A percentile compares a stretch with the other conserved stretches of the same genome.
phyloP scores from a whole-genome alignment of 2,113 vertebrate genomes.

The Australoheros scitulus region DNA sequence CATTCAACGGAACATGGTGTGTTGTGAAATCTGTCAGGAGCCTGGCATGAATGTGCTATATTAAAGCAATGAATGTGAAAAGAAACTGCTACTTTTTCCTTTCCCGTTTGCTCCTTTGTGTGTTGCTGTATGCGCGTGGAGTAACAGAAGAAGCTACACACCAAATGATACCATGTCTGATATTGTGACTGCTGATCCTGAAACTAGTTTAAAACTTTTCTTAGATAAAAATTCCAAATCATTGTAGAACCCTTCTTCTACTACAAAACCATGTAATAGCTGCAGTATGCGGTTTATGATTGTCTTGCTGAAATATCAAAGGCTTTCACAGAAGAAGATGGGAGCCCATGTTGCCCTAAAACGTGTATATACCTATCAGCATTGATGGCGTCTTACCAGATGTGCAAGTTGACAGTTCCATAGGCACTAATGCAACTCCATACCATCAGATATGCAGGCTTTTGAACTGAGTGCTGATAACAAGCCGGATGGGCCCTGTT shows the following conservation, averaged over 20 bases:
- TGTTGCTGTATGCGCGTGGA: not conserved
- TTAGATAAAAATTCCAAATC: not conserved
- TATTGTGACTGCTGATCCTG: not conserved
- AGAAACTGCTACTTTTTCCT: not conserved
- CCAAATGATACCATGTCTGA: slow-evolving; percentile 1
- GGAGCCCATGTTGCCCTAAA: not conserved
- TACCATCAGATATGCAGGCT: no score
- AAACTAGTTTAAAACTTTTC: slow-evolving; percentile 32
- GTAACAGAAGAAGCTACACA: not conserved
- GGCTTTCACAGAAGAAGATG: not conserved
- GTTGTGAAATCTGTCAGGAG: slow-evolving; percentile 18
- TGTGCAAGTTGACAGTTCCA: not conserved
- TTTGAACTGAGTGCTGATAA: not conserved
- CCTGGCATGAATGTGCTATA: slow-evolving; percentile 22
- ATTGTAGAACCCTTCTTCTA: not conserved
- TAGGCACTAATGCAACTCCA: not conserved
- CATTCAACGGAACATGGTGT: slow-evolving; percentile 12
- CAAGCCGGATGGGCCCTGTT: not conserved
- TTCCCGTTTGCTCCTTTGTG: not conserved
- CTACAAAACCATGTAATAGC: not conserved
- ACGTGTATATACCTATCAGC: not conserved
- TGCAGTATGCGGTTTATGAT: not conserved
- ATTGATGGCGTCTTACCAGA: not conserved
- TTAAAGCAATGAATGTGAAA: slow-evolving; percentile 25
- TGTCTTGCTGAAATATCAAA: not conserved